A percentile compares a stretch with the other conserved stretches of the same genome.
Evolutionary conservation across 2,797 vertebrate genomes (phyloP).

Genomic region (Discoglossus pictus): DNA sequence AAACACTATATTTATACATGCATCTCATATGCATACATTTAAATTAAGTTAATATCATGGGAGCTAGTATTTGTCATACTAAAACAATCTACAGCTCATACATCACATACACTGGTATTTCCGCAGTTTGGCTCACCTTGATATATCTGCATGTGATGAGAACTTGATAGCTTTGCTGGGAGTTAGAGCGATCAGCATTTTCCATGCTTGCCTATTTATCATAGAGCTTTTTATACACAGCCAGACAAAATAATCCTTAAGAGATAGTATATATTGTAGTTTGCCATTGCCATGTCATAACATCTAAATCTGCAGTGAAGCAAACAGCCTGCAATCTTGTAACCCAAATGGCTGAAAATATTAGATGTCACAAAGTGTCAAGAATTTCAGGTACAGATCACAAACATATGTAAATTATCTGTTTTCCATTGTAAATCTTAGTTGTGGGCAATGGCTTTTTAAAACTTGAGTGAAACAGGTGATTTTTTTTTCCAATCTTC

Average conservation of each 20-base stretch:
- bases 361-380: conserved; percentile 22
- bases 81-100: background rate
- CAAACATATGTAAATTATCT: conserved; percentile 27
- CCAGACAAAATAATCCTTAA: conserved; percentile 36
- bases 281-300: conserved; percentile 36
- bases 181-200: conserved; percentile 47
- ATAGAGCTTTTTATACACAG: conserved; percentile 23
- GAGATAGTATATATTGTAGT: conserved; percentile 44
- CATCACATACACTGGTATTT: background rate
- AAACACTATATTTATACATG: too few species aligned
- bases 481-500: too few species aligned
- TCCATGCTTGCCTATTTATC: conserved; percentile 39
- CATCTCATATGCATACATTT: too few species aligned
- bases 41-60: too few species aligned
- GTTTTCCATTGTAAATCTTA: conserved; percentile 13
- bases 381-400: conserved; percentile 15
- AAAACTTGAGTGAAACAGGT: too few species aligned
- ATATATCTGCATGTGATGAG: conserved; percentile 23
- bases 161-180: conserved; percentile 39
- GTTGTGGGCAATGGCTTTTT: too few species aligned
- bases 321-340: conserved; percentile 42
- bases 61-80: conserved; percentile 1
- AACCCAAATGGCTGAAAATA: conserved; percentile 33
- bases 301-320: conserved; percentile 35
- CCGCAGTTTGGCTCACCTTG: conserved; percentile 11